A percentile compares a stretch with the other conserved stretches of the same genome.
Evolutionary conservation across 2,797 vertebrate genomes (phyloP).

Genomic region (Muscicapa striata): DNA sequence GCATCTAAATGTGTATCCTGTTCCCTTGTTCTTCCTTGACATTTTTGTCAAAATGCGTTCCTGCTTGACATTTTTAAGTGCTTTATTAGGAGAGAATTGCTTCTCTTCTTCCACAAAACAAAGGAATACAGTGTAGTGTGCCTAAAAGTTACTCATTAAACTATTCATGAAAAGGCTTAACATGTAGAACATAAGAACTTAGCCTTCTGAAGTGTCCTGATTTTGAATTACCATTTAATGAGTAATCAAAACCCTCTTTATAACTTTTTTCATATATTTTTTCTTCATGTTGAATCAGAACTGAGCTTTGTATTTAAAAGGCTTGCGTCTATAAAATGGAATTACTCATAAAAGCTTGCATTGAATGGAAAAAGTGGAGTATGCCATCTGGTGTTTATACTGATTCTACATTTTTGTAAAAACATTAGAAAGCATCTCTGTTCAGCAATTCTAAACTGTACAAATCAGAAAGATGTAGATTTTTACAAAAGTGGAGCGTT

Average conservation of each 20-base stretch:
- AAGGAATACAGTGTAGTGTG: neutral
- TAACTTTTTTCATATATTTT: neutral
- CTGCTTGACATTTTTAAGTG: neutral
- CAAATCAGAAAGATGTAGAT: neutral
- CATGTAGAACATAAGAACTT: neutral
- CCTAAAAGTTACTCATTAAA: neutral
- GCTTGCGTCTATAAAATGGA: neutral
- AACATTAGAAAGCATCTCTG: neutral
- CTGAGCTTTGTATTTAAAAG: neutral
- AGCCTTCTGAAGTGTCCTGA: neutral
- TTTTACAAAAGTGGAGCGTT: neutral
- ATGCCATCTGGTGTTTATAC: neutral
- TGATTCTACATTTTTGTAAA: neutral
- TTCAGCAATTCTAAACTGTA: neutral
- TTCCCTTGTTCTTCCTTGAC: neutral
- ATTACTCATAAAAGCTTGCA: neutral
- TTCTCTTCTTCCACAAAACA: neutral
- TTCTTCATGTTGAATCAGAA: neutral
- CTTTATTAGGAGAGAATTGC: neutral
- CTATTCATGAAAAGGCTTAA: neutral
- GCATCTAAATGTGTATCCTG: neutral
- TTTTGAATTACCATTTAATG: neutral
- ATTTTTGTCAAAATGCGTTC: neutral
- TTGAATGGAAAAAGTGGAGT: neutral
- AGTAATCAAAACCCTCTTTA: neutral